Evolutionary conservation across 2,888 invertebrate species (phyloP).

Genomic region (Rhamnusium bicolor): DNA sequence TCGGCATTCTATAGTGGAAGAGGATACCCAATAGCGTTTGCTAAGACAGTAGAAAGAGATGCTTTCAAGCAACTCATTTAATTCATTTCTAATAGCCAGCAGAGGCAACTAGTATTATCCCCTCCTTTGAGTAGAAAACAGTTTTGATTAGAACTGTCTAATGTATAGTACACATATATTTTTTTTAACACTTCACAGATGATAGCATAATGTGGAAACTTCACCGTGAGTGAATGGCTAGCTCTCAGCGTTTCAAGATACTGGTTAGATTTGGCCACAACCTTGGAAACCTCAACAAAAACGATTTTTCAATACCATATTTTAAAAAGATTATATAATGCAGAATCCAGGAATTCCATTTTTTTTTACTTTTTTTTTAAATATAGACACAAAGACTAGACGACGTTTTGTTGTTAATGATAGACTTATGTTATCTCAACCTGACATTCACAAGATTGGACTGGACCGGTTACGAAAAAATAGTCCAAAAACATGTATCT

Average conservation of each 20-base stretch:
- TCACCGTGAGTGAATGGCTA: conserved; percentile 14
- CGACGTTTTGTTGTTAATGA: background rate
- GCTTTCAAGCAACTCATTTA: conserved; percentile 29
- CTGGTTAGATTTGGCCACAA: conserved; percentile 1
- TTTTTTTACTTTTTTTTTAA: background rate
- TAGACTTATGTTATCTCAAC: too few species aligned
- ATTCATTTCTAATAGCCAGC: conserved; percentile 30
- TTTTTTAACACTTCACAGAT: background rate
- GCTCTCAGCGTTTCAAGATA: conserved; percentile 4
- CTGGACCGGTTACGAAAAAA: too few species aligned
- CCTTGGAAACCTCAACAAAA: conserved; percentile 12
- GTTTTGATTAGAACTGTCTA: conserved; percentile 16
- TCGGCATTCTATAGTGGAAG: conserved; percentile 29
- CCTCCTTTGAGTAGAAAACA: conserved; percentile 12
- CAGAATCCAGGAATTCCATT: background rate
- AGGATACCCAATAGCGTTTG: conserved; percentile 1
- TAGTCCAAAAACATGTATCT: too few species aligned
- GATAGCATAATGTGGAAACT: background rate
- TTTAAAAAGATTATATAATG: background rate
- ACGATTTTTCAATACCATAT: background rate
- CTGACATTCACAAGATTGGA: too few species aligned
- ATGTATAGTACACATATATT: conserved; percentile 9
- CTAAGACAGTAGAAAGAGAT: conserved; percentile 13
- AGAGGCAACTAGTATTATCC: conserved; percentile 23
- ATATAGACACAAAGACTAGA: background rate